Evolutionary conservation across 2,888 invertebrate species (phyloP), one percentile per base, ranked within the genome.

Genomic region (Hirudinaria manillensis): DNA sequence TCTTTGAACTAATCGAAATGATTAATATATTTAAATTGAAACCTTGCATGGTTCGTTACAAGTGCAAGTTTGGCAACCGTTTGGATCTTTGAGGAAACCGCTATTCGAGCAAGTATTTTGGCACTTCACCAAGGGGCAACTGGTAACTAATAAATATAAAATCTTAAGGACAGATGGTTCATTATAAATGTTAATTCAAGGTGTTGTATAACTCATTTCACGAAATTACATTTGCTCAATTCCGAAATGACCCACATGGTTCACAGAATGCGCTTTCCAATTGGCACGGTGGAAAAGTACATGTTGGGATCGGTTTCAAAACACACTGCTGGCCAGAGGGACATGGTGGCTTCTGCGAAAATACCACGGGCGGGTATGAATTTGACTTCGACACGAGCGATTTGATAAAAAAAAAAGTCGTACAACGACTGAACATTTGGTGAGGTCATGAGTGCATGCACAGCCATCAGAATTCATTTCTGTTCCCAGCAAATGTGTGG

Each of bases 361-460:
- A 45, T 45, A 3, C 4, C 45, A 45, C 3, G 45, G 16, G 45
- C 45, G 16, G 10, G 3, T 45, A 7, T 45, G 3, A 61, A 61
- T 13, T 16, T 2, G 10, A 61, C 6, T 61, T 27, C 61, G n/a
- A 61, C 2, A 61, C n/a, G 29, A 29, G 29, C n/a, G 29, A 61
- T 61, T 61, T 61, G 3, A 61, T 27, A 29, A 61, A 61, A 61
- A 61, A 16, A 19, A 16, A 16, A 61, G 13, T 16, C 61, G 10
- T 61, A 61, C 61, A 61, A 61, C 29, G 29, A 61, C 29, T 61
- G 68, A n/a, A 36, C 68, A 68, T n/a, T n/a, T n/a, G n/a, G 68
- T 34, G 21, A 68, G 36, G 34, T 68, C 68, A 7, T 68, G 68
- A 36, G 36, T n/a, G 36, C 68, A 68, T 13, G 36, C n/a, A 32